A percentile compares a stretch with the other conserved stretches of the same genome.
These are phyloP conservation scores for Clavelina lepadiformis DNA, from an alignment of 23 tunicate genomes.

Conservation along the genomic window DNA sequence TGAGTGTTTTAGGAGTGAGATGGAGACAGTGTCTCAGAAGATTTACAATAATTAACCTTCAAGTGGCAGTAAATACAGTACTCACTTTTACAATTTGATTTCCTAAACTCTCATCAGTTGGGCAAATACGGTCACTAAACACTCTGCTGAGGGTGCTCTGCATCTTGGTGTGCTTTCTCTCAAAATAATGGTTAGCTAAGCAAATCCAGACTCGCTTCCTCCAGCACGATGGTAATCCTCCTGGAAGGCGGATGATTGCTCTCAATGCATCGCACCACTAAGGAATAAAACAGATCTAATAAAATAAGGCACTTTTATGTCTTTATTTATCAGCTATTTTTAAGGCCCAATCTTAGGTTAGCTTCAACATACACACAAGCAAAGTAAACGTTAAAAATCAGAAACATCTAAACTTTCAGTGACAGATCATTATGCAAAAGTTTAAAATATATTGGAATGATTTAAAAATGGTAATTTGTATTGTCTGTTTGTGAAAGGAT, in stretches of 20 bases:
- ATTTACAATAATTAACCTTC: not conserved
- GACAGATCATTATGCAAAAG: too few relatives aligned
- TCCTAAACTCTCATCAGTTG: constrained; percentile 85
- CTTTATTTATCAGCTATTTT: too few relatives aligned
- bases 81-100: constrained; percentile 90
- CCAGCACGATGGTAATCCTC: constrained; percentile 85
- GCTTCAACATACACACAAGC: too few relatives aligned
- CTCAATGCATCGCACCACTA: constrained; percentile 82
- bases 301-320: not conserved
- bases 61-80: not conserved
- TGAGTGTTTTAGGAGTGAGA: not conserved
- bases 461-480: too few relatives aligned
- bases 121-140: constrained; percentile 77
- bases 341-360: too few relatives aligned
- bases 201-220: constrained; percentile 76
- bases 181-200: constrained; percentile 69
- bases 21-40: not conserved
- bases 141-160: constrained; percentile 29
- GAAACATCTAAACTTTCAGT: too few relatives aligned
- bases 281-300: not conserved
- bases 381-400: too few relatives aligned
- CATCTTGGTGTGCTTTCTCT: constrained; percentile 16
- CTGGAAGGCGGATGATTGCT: constrained; percentile 73
- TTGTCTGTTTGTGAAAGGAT: too few relatives aligned
- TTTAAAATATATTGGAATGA: too few relatives aligned